phyloP scores from a whole-genome alignment of 1,140 invertebrate genomes.

The Nasonia giraulti region DNA sequence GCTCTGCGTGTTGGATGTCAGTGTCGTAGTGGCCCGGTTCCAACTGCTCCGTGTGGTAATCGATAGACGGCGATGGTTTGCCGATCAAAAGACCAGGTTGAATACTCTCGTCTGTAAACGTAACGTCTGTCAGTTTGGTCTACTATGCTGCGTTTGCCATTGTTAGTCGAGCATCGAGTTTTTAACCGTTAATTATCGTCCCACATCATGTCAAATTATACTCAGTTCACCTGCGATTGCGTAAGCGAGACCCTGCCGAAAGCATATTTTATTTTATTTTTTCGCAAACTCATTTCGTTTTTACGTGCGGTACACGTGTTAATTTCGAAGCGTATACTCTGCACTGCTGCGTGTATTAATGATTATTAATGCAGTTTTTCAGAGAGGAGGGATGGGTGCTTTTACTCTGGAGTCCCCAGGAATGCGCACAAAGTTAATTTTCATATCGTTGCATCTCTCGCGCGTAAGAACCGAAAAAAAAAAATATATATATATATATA shows the following conservation, averaged over 20 bases:
- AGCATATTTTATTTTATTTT: too few species aligned
- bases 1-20: neutral
- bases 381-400: neutral
- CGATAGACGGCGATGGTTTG: constrained; percentile 50
- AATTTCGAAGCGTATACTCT: too few species aligned
- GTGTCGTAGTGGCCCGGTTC: neutral
- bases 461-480: neutral
- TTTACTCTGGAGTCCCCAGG: too few species aligned
- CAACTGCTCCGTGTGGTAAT: constrained; percentile 12
- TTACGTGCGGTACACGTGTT: too few species aligned
- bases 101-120: constrained; percentile 66
- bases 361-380: too few species aligned
- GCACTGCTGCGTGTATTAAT: too few species aligned
- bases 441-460: neutral
- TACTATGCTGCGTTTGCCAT: neutral
- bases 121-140: constrained; percentile 64
- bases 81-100: constrained; percentile 59
- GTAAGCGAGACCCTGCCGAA: too few species aligned
- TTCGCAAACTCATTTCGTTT: too few species aligned
- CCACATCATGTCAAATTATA: neutral
- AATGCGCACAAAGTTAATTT: too few species aligned
- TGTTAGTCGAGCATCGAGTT: constrained; percentile 20
- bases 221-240: neutral
- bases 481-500: too few species aligned
- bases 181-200: neutral